Evolutionary conservation across 2,113 vertebrate genomes (phyloP).

Genomic region (Reinhardtius hippoglossoides): DNA sequence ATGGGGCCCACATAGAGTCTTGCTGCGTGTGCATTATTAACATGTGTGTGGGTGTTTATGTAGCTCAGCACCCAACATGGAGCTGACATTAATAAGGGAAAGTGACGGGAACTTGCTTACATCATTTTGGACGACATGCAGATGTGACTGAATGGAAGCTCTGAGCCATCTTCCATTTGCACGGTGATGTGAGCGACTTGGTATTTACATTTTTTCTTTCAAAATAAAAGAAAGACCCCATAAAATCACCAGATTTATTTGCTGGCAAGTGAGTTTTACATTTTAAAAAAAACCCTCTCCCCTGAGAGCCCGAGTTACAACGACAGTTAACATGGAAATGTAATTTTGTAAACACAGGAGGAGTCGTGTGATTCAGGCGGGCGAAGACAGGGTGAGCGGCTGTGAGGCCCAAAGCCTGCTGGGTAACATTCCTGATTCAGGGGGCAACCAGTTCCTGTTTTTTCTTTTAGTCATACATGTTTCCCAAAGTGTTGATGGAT

Average conservation of each 20-base stretch:
- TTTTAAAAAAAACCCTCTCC: neutral
- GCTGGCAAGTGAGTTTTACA: conserved; percentile 16
- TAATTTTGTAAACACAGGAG: conserved; percentile 21
- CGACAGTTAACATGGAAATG: conserved; percentile 22
- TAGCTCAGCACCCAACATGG: conserved; percentile 73
- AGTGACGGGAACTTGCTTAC: conserved; percentile 78
- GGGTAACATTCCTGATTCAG: conserved; percentile 38
- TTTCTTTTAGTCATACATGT: neutral
- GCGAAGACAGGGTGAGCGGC: conserved; percentile 26
- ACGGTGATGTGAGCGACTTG: conserved; percentile 32
- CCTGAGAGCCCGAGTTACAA: conserved; percentile 16
- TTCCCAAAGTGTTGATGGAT: neutral
- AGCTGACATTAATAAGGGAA: conserved; percentile 83
- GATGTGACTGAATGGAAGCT: conserved; percentile 74
- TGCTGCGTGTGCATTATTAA: conserved; percentile 81
- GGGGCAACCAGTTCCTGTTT: conserved; percentile 33
- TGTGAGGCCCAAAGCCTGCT: conserved; percentile 12
- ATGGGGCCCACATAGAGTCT: conserved; percentile 73
- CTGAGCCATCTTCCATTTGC: conserved; percentile 47
- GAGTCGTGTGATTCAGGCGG: neutral
- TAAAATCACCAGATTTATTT: conserved; percentile 54
- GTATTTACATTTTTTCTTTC: conserved; percentile 47
- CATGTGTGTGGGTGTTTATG: conserved; percentile 84
- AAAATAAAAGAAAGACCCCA: conserved; percentile 17
- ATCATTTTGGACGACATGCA: conserved; percentile 76